A percentile compares a stretch with the other conserved stretches of the same genome.
Conservation (phyloP, 2,797 vertebrate species). For the Netta rufina region DNA sequence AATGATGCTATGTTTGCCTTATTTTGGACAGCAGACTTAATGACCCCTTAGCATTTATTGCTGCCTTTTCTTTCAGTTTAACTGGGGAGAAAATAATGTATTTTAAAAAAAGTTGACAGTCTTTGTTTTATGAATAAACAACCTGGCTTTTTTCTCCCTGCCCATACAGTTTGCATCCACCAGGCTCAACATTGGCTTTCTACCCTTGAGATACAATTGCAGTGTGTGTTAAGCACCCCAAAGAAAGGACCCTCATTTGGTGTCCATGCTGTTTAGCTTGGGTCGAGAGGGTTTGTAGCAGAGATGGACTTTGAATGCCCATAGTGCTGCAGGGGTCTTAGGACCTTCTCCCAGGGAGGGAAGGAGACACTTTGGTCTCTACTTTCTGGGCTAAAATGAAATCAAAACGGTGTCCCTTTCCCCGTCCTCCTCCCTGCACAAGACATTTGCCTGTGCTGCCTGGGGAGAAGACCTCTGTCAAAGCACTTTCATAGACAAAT, state of each 20-base stretch:
- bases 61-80: not conserved
- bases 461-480: conserved; percentile 8
- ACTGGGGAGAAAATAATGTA: not conserved
- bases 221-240: not conserved
- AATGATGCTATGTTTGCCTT: not conserved
- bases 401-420: not conserved
- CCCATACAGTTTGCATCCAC: not conserved
- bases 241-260: not conserved
- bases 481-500: not conserved
- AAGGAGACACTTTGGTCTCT: not conserved
- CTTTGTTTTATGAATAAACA: not conserved
- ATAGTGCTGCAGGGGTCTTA: not conserved
- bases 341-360: not conserved
- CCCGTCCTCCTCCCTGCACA: not conserved
- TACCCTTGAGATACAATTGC: not conserved
- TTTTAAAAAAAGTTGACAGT: not conserved
- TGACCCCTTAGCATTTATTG: not conserved
- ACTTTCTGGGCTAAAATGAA: not conserved
- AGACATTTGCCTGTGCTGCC: not conserved
- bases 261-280: not conserved
- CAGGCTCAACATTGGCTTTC: not conserved
- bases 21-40: not conserved
- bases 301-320: not conserved
- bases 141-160: not conserved
- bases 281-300: not conserved